Conservation (phyloP, 2,113 vertebrate genomes). For the Bubalus kerabau region DNA sequence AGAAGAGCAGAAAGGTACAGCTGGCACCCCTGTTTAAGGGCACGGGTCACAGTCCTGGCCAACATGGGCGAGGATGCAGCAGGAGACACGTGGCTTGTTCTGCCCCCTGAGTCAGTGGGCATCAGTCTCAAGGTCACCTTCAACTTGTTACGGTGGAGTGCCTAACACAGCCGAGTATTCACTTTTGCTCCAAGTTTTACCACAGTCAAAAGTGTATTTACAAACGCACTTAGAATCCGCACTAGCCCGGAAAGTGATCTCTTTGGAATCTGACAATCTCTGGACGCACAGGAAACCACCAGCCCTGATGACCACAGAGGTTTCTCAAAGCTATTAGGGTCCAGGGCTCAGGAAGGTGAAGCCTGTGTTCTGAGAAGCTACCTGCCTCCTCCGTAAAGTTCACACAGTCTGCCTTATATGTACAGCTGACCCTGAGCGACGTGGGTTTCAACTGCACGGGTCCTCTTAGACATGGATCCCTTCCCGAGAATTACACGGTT, state of each 20-base stretch:
- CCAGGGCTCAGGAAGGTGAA: background rate
- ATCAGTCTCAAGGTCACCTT: background rate
- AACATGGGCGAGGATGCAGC: rapidly evolving
- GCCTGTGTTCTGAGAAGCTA: background rate
- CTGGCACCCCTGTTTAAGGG: rapidly evolving
- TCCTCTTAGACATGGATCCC: background rate
- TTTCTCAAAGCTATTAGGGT: background rate
- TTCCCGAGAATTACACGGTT: rapidly evolving
- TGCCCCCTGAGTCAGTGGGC: background rate
- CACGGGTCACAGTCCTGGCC: rapidly evolving
- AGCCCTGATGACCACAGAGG: background rate
- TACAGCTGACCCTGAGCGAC: background rate
- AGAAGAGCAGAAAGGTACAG: rapidly evolving
- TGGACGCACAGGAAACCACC: background rate
- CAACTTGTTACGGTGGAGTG: background rate
- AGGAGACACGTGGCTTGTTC: background rate
- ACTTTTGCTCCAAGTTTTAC: background rate
- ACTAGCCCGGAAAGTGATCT: background rate
- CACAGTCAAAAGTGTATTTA: background rate
- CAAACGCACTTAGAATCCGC: background rate
- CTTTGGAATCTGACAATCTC: background rate
- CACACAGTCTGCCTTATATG: background rate
- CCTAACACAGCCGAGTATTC: background rate
- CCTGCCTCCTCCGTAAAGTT: rapidly evolving
- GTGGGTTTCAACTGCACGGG: rapidly evolving